Conservation (phyloP, 2,888 invertebrate species). For the Melanchra persicariae region DNA sequence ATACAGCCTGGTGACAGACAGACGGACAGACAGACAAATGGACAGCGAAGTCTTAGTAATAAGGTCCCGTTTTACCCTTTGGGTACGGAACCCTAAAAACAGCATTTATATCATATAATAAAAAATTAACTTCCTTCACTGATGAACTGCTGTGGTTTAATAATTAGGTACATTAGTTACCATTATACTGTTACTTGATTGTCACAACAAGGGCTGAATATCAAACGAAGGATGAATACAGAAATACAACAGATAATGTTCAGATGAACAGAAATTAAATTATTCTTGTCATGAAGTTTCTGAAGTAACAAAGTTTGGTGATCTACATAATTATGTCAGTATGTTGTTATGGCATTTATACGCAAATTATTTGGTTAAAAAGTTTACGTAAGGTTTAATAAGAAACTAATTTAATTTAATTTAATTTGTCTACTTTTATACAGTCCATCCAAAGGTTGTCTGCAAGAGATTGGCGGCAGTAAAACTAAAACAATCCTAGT, state of each 20-base stretch:
- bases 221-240: slow-evolving; percentile 1
- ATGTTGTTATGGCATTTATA: not conserved
- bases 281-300: slow-evolving; percentile 1
- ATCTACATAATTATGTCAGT: not conserved
- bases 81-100: too few species aligned
- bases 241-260: slow-evolving; percentile 1
- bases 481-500: too few species aligned
- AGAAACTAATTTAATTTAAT: too few species aligned
- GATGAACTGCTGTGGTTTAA: not conserved
- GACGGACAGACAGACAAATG: too few species aligned
- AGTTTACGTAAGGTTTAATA: not conserved
- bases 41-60: too few species aligned
- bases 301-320: slow-evolving; percentile 1
- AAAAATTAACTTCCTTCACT: too few species aligned
- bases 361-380: not conserved
- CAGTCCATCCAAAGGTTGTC: too few species aligned
- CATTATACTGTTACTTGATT: not conserved
- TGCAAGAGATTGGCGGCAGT: too few species aligned
- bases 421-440: not conserved
- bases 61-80: too few species aligned
- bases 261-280: not conserved
- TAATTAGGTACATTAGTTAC: not conserved
- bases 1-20: too few species aligned
- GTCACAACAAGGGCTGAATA: not conserved
- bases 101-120: too few species aligned